phyloP scores from a whole-genome alignment of 30 jellyfish, hydroid and myxozoan species.

The Hydractinia symbiolongicarpus region DNA sequence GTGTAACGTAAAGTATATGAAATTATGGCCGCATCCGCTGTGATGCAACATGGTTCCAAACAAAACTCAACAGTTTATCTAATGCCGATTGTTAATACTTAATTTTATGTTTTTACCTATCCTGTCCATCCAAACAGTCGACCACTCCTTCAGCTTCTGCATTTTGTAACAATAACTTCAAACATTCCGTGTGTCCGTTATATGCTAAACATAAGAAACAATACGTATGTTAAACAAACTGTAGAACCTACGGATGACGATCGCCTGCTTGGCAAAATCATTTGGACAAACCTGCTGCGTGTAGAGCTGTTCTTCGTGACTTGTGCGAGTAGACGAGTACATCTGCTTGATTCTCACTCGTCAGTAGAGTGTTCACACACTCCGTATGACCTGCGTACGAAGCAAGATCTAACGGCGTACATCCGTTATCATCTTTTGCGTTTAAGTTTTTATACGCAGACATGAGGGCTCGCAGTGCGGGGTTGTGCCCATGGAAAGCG shows the following conservation, averaged over 20 bases:
- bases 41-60: background rate
- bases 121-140: constrained; percentile 94
- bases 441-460: constrained; percentile 51
- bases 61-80: background rate
- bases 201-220: constrained; percentile 50
- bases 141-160: constrained; percentile 98
- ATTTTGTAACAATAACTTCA: constrained; percentile 59
- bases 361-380: constrained; percentile 60
- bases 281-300: constrained; percentile 75
- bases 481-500: constrained; percentile 73
- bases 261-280: background rate
- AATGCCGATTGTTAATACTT: background rate
- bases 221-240: background rate
- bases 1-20: background rate
- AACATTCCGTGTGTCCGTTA: constrained; percentile 86
- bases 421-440: constrained; percentile 73
- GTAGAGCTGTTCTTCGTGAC: constrained; percentile 78
- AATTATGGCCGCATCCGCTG: background rate
- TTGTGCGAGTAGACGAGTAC: constrained; percentile 69
- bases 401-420: constrained; percentile 77
- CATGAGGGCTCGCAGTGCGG: constrained; percentile 64
- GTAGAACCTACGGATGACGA: background rate
- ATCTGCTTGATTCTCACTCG: constrained; percentile 68
- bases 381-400: constrained; percentile 75
- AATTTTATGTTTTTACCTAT: constrained; percentile 41